Evolutionary conservation across 1,140 invertebrate genomes (phyloP), one percentile per base, ranked within the genome.

Genomic region (Lordiphosa stackelbergi): DNA sequence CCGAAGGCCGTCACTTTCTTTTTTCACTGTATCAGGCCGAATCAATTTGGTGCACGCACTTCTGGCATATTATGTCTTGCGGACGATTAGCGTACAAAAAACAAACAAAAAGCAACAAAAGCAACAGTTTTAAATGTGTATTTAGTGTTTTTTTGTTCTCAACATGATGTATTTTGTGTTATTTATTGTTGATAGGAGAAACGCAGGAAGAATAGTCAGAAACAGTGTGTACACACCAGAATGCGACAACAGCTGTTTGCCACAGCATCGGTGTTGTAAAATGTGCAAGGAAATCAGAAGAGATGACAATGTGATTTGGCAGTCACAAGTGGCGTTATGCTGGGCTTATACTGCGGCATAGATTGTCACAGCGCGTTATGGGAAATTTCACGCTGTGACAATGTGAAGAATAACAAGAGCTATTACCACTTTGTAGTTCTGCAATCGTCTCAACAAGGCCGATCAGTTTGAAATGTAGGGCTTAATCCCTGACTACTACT

Each of bases 1-100:
- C 13, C 66, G 62, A 74, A 81, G 61, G 73, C 69, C 63, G 75
- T 66, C 41, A 81, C 74, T 79, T 79, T 79, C 74, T 79, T 81
- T 69, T 62, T 68, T 68, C n/a, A 22, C 11, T 66, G 65, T 38
- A 38, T 52, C 37, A 43, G 13, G 36, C 63, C 53, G 60, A 69
- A 65, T 77, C 55, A 75, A 78, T 75, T 75, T 55, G 35, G 22
- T 43, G 46, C 40, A 53, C 59, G 28, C 28, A 31, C 42, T n/a
- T 11, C 11, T 41, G 5, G 11, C 42, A 12, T 28, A 46, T 34
- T 13, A 46, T 24, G 43, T 9, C 13, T 4, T 34, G n/a, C 4
- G 43, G 11, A 9, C 24, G 8, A 4, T 34, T 9, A 2, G 1
- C 4, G 2, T 34, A 13, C 28, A 46, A 13, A 19, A 9, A 47